Conservation (phyloP, 2,888 invertebrate genomes). For the Acrobeloides nanus region DNA sequence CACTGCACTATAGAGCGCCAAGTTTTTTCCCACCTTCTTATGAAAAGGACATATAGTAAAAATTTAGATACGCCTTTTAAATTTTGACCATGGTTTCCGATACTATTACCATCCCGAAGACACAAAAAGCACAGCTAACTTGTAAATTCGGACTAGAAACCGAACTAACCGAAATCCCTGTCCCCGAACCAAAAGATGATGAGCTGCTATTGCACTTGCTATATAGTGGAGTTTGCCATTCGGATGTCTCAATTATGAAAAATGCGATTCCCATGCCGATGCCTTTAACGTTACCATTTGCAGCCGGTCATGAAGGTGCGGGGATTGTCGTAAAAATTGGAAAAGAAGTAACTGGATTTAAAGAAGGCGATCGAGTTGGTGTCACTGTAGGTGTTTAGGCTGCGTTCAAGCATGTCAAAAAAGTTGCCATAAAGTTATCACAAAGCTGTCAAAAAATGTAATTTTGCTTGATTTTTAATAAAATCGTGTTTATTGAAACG, state of each 20-base stretch:
- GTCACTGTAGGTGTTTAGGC: constrained; percentile 22
- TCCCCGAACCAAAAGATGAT: constrained; percentile 25
- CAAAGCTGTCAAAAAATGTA: too few species aligned
- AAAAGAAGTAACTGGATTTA: constrained; percentile 22
- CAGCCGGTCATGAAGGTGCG: constrained; percentile 25
- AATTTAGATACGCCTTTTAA: too few species aligned
- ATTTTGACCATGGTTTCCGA: too few species aligned
- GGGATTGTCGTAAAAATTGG: constrained; percentile 25
- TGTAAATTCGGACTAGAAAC: background rate
- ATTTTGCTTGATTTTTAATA: too few species aligned
- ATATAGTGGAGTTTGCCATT: constrained; percentile 30
- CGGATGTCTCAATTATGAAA: constrained; percentile 25
- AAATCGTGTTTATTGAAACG: too few species aligned
- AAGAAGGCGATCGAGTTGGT: constrained; percentile 21
- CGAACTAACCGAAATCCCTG: constrained; percentile 15
- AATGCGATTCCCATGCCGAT: constrained; percentile 30
- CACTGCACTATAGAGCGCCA: too few species aligned
- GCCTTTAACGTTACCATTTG: constrained; percentile 18
- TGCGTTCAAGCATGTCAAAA: too few species aligned
- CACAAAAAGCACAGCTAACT: background rate
- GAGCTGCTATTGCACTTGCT: constrained; percentile 26
- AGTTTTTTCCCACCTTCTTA: too few species aligned
- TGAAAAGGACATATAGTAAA: too few species aligned
- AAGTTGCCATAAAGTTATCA: too few species aligned
- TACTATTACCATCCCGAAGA: constrained; percentile 1